Conservation (phyloP, 2,888 invertebrate genomes). For the Meghimatium bilineatum region DNA sequence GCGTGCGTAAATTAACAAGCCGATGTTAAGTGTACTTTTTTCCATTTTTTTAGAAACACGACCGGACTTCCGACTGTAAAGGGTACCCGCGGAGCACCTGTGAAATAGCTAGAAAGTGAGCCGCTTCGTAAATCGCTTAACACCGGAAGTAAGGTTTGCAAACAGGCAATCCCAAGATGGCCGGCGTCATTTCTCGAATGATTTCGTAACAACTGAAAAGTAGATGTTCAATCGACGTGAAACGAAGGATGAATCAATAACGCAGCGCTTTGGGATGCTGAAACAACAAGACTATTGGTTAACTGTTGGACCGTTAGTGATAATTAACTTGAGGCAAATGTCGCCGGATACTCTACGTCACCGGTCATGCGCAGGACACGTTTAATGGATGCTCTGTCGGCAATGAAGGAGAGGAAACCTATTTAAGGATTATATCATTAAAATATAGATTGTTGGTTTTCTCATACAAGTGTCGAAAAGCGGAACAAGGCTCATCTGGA, state of each 20-base stretch:
- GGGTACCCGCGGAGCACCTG: conserved; percentile 28
- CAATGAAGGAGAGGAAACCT: no score
- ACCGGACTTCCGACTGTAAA: conserved; percentile 20
- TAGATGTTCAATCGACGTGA: background rate
- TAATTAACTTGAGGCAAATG: conserved; percentile 40
- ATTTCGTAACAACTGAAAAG: background rate
- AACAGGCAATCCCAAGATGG: conserved; percentile 14
- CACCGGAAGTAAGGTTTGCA: conserved; percentile 40
- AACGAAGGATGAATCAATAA: conserved; percentile 16
- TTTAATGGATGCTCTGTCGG: conserved; percentile 20
- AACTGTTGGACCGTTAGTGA: background rate
- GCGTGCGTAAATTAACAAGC: conserved; percentile 29
- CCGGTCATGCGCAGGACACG: conserved; percentile 31
- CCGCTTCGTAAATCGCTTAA: conserved; percentile 14
- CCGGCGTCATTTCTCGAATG: conserved; percentile 15
- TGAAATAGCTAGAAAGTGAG: background rate
- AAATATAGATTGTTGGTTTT: no score
- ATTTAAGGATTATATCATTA: no score
- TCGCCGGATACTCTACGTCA: conserved; percentile 41
- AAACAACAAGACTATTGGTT: conserved; percentile 30
- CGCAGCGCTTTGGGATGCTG: conserved; percentile 29
- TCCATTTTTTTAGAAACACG: conserved; percentile 23
- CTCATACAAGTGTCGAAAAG: no score
- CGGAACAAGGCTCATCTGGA: no score
- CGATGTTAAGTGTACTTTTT: conserved; percentile 18